Evolutionary conservation across 2,113 vertebrate genomes (phyloP).

Genomic region (Bothrops jararaca): DNA sequence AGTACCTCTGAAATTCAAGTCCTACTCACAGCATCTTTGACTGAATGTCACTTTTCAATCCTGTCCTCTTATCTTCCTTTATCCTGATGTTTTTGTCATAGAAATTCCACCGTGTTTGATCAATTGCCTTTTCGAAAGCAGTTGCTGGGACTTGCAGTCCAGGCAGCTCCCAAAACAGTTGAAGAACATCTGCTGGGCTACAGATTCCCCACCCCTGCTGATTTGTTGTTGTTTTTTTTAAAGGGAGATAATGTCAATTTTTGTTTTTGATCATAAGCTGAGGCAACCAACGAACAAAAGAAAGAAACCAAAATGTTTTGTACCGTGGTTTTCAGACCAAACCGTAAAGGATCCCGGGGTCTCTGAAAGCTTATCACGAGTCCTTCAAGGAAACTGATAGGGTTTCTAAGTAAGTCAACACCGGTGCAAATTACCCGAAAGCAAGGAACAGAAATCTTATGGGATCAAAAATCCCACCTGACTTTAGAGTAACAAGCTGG

Average conservation of each 20-base stretch:
- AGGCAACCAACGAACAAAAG: too few species aligned
- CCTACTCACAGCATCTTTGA: neutral
- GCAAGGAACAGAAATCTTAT: neutral
- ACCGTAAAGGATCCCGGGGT: neutral
- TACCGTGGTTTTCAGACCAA: neutral
- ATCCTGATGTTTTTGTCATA: neutral
- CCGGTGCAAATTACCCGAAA: neutral
- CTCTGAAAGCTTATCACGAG: neutral
- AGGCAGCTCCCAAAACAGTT: neutral
- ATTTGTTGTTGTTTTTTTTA: too few species aligned
- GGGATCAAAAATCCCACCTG: neutral
- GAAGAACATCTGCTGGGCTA: neutral
- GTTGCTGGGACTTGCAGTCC: neutral
- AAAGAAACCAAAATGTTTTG: neutral
- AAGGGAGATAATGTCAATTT: neutral
- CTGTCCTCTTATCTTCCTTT: neutral
- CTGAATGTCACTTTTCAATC: neutral
- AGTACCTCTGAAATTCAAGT: neutral
- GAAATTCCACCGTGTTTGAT: neutral
- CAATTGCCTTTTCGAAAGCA: too few species aligned
- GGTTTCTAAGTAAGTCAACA: neutral
- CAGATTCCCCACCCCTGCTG: neutral
- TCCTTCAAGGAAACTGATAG: neutral
- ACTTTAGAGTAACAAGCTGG: neutral
- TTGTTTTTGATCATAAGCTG: neutral